Conservation (phyloP, 2,888 invertebrate species). For the Patella depressa region DNA sequence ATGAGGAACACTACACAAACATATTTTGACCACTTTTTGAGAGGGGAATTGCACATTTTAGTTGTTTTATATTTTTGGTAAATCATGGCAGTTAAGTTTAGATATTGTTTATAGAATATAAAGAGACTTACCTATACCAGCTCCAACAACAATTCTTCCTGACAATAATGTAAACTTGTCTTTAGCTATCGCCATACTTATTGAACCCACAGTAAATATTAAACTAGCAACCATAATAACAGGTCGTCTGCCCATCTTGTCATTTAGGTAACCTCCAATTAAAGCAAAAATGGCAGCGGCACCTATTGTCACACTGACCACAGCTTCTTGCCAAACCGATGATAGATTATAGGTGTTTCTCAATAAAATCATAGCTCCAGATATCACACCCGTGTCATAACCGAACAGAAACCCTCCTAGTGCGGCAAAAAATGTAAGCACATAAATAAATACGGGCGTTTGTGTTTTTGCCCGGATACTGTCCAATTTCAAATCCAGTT, state of each 20-base stretch:
- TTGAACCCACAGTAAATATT: slow-evolving; percentile 73
- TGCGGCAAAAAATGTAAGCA: slow-evolving; percentile 71
- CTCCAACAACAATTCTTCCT: slow-evolving; percentile 73
- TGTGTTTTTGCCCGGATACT: slow-evolving; percentile 44
- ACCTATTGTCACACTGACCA: slow-evolving; percentile 73
- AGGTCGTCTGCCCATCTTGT: slow-evolving; percentile 73
- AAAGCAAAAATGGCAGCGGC: slow-evolving; percentile 73
- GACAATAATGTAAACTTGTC: slow-evolving; percentile 70
- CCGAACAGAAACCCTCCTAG: slow-evolving; percentile 74
- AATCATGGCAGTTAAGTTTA: too few species aligned
- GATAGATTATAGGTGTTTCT: slow-evolving; percentile 58
- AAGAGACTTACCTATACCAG: slow-evolving; percentile 72
- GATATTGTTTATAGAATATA: too few species aligned
- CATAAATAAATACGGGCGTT: slow-evolving; percentile 63
- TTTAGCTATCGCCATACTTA: slow-evolving; percentile 72
- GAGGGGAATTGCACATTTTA: too few species aligned
- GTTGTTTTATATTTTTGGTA: too few species aligned
- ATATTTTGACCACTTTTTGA: too few species aligned
- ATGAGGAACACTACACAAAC: too few species aligned
- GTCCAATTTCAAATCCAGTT: slow-evolving; percentile 61
- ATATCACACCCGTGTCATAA: slow-evolving; percentile 75
- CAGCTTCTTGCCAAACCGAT: slow-evolving; percentile 71
- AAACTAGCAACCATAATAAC: slow-evolving; percentile 73
- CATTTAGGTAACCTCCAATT: slow-evolving; percentile 73
- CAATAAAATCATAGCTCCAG: slow-evolving; percentile 72